These are phyloP conservation scores for Andrena dorsata DNA, from an alignment of 2,888 invertebrate genomes.

Conservation along the genomic window DNA sequence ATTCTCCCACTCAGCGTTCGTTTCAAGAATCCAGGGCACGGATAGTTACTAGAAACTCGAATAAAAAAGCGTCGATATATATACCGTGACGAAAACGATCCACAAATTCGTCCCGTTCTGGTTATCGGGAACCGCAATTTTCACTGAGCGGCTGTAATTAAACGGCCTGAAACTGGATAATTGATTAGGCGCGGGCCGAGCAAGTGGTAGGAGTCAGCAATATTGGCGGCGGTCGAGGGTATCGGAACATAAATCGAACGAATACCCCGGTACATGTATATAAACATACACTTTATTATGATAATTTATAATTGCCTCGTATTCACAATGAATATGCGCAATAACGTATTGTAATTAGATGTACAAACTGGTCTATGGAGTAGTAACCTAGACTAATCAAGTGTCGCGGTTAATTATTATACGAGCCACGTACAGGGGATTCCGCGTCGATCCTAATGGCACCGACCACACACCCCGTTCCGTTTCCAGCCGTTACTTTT, in stretches of 20 bases:
- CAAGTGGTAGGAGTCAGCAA: constrained; percentile 37
- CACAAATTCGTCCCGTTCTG: constrained; percentile 55
- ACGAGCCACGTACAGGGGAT: constrained; percentile 60
- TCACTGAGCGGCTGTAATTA: constrained; percentile 61
- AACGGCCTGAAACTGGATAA: constrained; percentile 65
- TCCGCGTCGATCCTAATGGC: constrained; percentile 35
- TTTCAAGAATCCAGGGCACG: too few relatives aligned
- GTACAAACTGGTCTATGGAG: constrained; percentile 79
- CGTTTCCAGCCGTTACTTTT: not conserved
- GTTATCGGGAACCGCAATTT: constrained; percentile 55
- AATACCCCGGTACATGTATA: constrained; percentile 71
- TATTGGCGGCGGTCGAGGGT: constrained; percentile 49
- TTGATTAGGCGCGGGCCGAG: constrained; percentile 59
- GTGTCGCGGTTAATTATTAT: constrained; percentile 74
- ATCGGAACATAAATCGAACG: constrained; percentile 65
- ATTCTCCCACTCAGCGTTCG: too few relatives aligned
- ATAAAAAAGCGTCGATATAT: too few relatives aligned
- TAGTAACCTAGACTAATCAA: constrained; percentile 75
- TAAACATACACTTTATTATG: constrained; percentile 82
- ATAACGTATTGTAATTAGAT: constrained; percentile 78
- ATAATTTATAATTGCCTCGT: constrained; percentile 78
- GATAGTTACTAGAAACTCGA: too few relatives aligned
- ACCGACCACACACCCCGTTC: not conserved
- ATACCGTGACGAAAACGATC: constrained; percentile 26
- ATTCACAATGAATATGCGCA: constrained; percentile 80